These are phyloP conservation scores for Enhydra lutris DNA, from an alignment of 2,113 vertebrate genomes.

Conservation along the genomic window DNA sequence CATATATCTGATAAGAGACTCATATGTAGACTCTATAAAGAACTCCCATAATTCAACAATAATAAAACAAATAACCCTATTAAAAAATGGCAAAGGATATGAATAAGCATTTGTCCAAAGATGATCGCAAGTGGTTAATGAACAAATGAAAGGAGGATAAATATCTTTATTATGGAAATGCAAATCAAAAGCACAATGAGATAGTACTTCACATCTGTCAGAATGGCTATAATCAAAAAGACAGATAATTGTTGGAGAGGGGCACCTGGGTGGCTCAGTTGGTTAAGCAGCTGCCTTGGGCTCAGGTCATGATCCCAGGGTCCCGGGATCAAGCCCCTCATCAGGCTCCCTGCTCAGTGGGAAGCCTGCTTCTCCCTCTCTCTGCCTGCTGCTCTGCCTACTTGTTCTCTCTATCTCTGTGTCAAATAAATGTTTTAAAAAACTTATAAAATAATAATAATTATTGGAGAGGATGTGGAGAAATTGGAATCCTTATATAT, in stretches of 20 bases:
- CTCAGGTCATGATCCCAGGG: no score
- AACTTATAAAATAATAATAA: background rate
- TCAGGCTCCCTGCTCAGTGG: no score
- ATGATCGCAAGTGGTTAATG: background rate
- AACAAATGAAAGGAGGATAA: background rate
- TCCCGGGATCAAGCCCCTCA: no score
- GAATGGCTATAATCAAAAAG: background rate
- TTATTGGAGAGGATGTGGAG: background rate
- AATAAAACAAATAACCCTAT: background rate
- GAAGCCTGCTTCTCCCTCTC: no score
- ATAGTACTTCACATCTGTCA: background rate
- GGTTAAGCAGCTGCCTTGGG: no score
- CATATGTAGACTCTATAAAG: background rate
- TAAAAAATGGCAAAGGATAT: background rate
- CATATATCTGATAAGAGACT: background rate
- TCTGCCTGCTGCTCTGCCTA: no score
- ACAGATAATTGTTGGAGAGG: background rate
- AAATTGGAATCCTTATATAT: background rate
- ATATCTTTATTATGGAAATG: background rate
- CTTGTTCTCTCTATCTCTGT: no score
- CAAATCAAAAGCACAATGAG: background rate
- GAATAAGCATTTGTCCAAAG: background rate
- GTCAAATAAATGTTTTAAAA: no score
- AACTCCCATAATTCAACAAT: background rate
- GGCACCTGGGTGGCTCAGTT: no score